Conservation (phyloP, 2,888 invertebrate species). For the Allacma fusca region DNA sequence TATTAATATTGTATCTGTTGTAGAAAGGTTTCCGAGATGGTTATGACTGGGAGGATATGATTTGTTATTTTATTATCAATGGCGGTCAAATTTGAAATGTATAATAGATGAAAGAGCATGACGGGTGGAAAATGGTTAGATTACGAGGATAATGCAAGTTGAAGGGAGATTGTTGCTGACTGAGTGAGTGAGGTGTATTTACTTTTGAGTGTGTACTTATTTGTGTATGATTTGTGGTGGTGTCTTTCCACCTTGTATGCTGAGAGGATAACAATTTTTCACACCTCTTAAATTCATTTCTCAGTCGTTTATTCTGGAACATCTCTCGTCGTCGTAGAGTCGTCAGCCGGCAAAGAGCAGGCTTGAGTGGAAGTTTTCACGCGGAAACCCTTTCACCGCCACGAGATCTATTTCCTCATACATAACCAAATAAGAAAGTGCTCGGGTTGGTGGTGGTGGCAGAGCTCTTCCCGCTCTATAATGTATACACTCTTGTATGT, state of each 20-base stretch:
- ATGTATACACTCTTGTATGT: background rate
- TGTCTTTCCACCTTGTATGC: slow-evolving; percentile 39
- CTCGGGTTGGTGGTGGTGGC: slow-evolving; percentile 14
- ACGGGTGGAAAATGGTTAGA: background rate
- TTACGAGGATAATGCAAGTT: slow-evolving; percentile 5
- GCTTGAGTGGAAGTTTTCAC: slow-evolving; percentile 47
- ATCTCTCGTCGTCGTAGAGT: slow-evolving; percentile 37
- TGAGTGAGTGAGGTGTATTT: background rate
- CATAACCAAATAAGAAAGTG: slow-evolving; percentile 52
- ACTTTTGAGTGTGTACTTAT: slow-evolving; percentile 42
- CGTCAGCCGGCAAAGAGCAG: background rate
- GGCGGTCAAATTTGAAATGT: background rate
- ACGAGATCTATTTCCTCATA: slow-evolving; percentile 52
- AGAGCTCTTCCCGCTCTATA: background rate
- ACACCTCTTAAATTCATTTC: slow-evolving; percentile 50
- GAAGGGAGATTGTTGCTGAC: slow-evolving; percentile 23
- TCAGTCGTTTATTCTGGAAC: slow-evolving; percentile 42
- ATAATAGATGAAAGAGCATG: background rate
- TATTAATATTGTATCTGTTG: too few relatives aligned
- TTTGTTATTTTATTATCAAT: background rate
- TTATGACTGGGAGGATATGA: too few relatives aligned
- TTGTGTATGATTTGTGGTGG: slow-evolving; percentile 49
- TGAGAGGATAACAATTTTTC: slow-evolving; percentile 52
- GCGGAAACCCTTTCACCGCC: slow-evolving; percentile 43
- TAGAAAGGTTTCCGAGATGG: too few relatives aligned